Evolutionary conservation across 2,113 vertebrate species (phyloP), one percentile per base, ranked within the genome.

Genomic region (Hippolais icterina): DNA sequence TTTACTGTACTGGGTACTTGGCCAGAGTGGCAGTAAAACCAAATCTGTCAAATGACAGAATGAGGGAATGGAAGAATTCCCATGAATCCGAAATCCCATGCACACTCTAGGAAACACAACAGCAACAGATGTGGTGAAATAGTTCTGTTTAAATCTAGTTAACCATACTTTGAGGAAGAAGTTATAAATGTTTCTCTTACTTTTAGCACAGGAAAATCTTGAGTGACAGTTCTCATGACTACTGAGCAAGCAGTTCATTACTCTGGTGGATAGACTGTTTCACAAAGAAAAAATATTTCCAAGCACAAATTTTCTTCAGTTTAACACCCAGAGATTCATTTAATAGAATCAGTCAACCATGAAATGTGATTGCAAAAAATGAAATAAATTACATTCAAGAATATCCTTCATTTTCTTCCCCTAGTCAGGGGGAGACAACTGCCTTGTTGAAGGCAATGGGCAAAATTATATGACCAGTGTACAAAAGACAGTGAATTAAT

Each of bases 181-280:
- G 31, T 85, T 93, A 28, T 11, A 89, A 57, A 33, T 72, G 47
- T 33, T 84, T 69, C 5, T 83, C 28, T 79, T 85, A 90, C 56
- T 94, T 96, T 96, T 83, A 86, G 91, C 24, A 5, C 89, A 57
- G 31, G 44, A 37, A 80, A 72, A 41, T 72, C 42, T 80, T 89
- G 83, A 94, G 27, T 88, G 89, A 50, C 89, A 70, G n/a, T 77
- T 94, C 59, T 90, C 57, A 94, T 41, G 83, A 88, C 75, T 87
- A 79, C 60, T 31, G 76, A 94, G 72, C 54, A 83, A 86, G 80
- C 37, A 76, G 54, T 77, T 96, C 2, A 5, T 92, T 80, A 65
- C 68, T 66, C 3, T 83, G 59, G 42, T 69, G 35, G 46, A 81
- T 72, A 89, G 68, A 65, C n/a, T 94, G 20, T 60, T 65, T 42